Evolutionary conservation across 2,797 vertebrate genomes (phyloP).

Genomic region (Rhodeus uyekii): DNA sequence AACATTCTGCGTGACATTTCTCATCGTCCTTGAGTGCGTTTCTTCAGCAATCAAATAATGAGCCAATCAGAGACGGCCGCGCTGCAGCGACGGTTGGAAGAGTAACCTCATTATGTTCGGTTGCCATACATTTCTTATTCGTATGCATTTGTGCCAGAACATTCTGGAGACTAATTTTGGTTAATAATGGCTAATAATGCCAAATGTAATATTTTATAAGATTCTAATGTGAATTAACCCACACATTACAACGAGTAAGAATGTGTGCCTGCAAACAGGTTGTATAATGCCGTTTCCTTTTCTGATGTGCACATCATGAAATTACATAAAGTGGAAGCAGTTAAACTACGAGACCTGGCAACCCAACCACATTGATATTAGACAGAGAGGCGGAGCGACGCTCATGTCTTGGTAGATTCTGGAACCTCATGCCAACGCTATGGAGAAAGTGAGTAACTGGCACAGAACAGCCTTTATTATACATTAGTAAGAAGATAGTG

Average conservation of each 20-base stretch:
- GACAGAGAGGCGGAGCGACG: conserved; percentile 69
- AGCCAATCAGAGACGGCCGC: conserved; percentile 27
- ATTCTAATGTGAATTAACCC: too few relatives aligned
- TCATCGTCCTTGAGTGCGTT: not conserved
- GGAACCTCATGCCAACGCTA: conserved; percentile 79
- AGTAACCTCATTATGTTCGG: not conserved
- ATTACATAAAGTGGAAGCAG: not conserved
- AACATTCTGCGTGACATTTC: conserved; percentile 16
- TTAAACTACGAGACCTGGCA: conserved; percentile 63
- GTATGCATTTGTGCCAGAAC: not conserved
- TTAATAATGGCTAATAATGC: not conserved
- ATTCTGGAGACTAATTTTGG: not conserved
- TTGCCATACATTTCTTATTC: not conserved
- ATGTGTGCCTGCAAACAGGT: too few relatives aligned
- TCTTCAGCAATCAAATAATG: not conserved
- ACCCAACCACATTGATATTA: conserved; percentile 50
- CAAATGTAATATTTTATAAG: not conserved
- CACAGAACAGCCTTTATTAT: not conserved
- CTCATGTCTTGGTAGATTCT: conserved; percentile 77
- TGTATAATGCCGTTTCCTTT: not conserved
- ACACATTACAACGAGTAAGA: not conserved
- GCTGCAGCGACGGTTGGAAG: not conserved
- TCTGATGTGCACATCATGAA: not conserved
- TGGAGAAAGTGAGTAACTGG: conserved; percentile 80
- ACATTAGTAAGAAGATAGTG: not conserved